Conservation (phyloP, 2,888 invertebrate species). For the Xanthorhoe designata region DNA sequence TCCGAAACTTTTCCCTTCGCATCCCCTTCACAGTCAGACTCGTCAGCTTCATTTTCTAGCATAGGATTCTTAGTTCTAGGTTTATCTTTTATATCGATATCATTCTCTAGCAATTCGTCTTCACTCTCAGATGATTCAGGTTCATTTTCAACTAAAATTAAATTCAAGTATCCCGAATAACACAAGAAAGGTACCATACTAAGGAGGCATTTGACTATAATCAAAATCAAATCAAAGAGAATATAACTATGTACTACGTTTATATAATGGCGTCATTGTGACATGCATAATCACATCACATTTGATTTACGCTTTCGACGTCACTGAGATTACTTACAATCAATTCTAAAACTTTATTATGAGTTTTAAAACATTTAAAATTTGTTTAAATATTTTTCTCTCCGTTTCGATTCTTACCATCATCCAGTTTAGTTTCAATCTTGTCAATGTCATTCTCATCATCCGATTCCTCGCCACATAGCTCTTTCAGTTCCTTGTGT, state of each 20-base stretch:
- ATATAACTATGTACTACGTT: no score
- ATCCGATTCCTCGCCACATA: conserved; percentile 66
- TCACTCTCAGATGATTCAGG: conserved; percentile 55
- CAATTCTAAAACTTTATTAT: no score
- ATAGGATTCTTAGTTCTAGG: conserved; percentile 72
- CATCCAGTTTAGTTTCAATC: conserved; percentile 68
- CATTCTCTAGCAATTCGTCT: conserved; percentile 68
- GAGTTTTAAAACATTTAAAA: no score
- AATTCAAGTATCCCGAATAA: background rate
- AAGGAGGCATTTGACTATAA: no score
- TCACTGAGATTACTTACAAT: no score
- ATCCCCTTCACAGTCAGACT: conserved; percentile 71
- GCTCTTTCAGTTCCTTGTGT: conserved; percentile 69
- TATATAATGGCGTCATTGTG: no score
- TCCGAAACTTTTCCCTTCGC: conserved; percentile 41
- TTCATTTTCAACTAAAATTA: conserved; percentile 57
- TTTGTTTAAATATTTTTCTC: no score
- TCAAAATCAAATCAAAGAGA: no score
- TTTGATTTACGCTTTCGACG: no score
- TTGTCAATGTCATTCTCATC: conserved; percentile 76
- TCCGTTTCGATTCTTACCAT: conserved; percentile 26
- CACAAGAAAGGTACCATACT: no score
- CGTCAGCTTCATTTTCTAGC: conserved; percentile 82
- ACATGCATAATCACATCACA: no score
- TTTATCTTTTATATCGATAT: conserved; percentile 68